Base-by-base conservation (phyloP, 2,888 invertebrate species). In the Caenorhabditis angaria region DNA sequence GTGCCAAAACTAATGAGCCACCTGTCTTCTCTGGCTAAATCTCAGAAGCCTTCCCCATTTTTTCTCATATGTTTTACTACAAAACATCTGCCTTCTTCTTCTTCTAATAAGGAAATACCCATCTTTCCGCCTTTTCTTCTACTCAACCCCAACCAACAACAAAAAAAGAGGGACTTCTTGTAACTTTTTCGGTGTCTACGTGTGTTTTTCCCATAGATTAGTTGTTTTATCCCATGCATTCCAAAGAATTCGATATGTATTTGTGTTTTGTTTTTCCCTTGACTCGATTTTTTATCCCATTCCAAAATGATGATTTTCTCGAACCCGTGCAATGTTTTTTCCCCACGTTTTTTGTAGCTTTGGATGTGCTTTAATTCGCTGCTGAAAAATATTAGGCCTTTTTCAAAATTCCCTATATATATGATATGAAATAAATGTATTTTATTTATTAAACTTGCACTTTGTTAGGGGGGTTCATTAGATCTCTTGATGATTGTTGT, bases 301-400 rank as follows among this genome's bases (percentile, higher is more conserved):
- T 41, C 28, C 51, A 18, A 14, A 27, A 27, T 24, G 24, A 22
- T 20, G 27, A 51, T 29, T 22, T 41, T 55, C 48, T 28, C 14
- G 22, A 32, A 24, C 18, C 47, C 29, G 41, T 41, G 41, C 41
- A 41, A 41, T 41, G 6, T 41, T 41, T 41, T 41, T 3, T 41
- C 2, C 18, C 10, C 18, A n/a, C n/a, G n/a, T 28, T 35, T 22
- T 35, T 50, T 54, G n/a, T 29, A 35, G 68, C 68, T 68, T 68
- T 68, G 68, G 68, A 63, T 68, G 68, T 68, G 68, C 68, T 68
- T 68, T 68, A 68, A 68, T 53, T 62, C 29, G 41, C 14, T n/a
- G n/a, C n/a, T n/a, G n/a, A n/a, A n/a, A n/a, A n/a, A n/a, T n/a
- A n/a, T n/a, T n/a, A n/a, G n/a, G n/a, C n/a, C n/a, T n/a, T n/a